Percentiles rank a stretch among this genome's conserved stretches.
phyloP scores from a whole-genome alignment of 2,113 vertebrate species.

The Tragelaphus imberbis region DNA sequence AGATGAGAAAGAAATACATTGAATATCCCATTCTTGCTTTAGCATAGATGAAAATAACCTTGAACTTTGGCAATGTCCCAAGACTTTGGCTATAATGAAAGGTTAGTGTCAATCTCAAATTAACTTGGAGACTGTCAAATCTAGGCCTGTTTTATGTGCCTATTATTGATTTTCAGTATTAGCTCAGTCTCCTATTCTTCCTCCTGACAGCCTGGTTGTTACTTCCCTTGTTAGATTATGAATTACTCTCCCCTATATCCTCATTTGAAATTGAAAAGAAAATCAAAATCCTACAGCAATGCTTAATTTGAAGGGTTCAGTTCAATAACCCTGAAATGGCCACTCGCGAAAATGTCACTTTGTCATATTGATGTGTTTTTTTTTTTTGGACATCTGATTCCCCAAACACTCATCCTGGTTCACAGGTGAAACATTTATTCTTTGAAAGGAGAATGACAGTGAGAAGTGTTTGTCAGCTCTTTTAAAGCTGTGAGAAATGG shows the following conservation, averaged over 20 bases:
- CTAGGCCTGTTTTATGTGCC: not conserved
- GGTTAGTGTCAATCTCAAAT: not conserved
- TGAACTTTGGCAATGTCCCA: not conserved
- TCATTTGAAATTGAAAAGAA: not conserved
- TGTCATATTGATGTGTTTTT: slow-evolving; percentile 41
- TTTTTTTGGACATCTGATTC: slow-evolving; percentile 36
- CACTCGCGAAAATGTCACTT: not conserved
- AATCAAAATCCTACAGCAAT: not conserved
- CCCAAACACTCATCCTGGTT: not conserved
- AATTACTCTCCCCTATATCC: not conserved
- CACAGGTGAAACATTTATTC: slow-evolving; percentile 39
- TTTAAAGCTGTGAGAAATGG: slow-evolving; percentile 41
- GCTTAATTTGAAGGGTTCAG: not conserved
- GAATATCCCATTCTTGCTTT: not conserved
- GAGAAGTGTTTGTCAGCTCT: slow-evolving; percentile 44
- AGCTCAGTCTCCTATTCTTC: not conserved
- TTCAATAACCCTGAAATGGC: slow-evolving; percentile 12
- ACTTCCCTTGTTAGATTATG: not conserved
- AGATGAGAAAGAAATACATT: not conserved
- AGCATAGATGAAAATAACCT: not conserved
- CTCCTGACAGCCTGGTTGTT: not conserved
- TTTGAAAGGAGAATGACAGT: slow-evolving; percentile 48
- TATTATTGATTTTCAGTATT: not conserved
- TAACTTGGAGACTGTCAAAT: not conserved
- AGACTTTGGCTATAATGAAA: not conserved